phyloP scores from a whole-genome alignment of 2,888 invertebrate species.

The Resseliella maxima region DNA sequence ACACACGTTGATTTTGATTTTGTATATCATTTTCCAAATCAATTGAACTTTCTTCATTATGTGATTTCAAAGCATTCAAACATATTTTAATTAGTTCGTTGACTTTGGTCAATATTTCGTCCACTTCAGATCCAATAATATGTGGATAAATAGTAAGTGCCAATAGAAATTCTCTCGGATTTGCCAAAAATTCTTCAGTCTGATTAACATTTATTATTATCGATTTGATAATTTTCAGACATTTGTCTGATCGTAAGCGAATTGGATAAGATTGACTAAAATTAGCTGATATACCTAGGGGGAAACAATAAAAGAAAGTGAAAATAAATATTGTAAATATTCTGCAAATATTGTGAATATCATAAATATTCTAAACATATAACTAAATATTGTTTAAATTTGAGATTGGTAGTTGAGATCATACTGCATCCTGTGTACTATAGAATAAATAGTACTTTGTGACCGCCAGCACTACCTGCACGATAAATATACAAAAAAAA shows the following conservation, averaged over 20 bases:
- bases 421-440: too few relatives aligned
- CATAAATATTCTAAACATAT: too few relatives aligned
- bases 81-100: slow-evolving; percentile 64
- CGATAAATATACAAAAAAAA: too few relatives aligned
- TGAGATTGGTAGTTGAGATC: too few relatives aligned
- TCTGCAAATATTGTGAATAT: too few relatives aligned
- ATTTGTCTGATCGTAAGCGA: slow-evolving; percentile 68
- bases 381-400: too few relatives aligned
- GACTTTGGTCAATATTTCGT: slow-evolving; percentile 58
- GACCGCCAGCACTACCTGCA: too few relatives aligned
- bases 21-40: background rate
- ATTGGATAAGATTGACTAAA: slow-evolving; percentile 76
- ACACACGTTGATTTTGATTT: slow-evolving; percentile 59
- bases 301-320: too few relatives aligned
- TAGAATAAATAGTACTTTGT: too few relatives aligned
- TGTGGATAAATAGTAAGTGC: slow-evolving; percentile 64
- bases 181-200: slow-evolving; percentile 63
- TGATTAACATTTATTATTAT: slow-evolving; percentile 67
- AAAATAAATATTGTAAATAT: too few relatives aligned
- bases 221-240: slow-evolving; percentile 63
- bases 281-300: too few relatives aligned
- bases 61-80: slow-evolving; percentile 63
- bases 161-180: slow-evolving; percentile 66
- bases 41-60: background rate
- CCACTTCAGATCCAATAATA: slow-evolving; percentile 58